Percentiles rank a stretch among this genome's conserved stretches.
Conservation (phyloP, 2,113 vertebrate genomes). For the Gambusia affinis region DNA sequence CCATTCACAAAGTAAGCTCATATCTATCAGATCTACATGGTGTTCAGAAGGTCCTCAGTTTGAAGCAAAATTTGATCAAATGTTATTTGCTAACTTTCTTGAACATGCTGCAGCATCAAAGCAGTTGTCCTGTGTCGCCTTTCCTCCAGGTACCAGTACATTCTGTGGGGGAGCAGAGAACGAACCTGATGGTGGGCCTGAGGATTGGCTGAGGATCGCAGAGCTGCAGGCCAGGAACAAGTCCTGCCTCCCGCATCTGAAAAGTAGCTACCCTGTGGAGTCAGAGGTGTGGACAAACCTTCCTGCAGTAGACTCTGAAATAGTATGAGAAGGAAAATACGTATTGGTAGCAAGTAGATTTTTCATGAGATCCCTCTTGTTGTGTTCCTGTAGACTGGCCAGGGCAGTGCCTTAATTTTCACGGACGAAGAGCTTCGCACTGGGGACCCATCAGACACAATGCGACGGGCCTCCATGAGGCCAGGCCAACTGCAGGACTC, state of each 20-base stretch:
- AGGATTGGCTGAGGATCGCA: constrained; percentile 91
- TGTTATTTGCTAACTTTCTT: too few relatives aligned
- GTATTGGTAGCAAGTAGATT: background rate
- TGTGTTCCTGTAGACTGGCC: constrained; percentile 72
- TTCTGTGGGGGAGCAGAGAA: constrained; percentile 83
- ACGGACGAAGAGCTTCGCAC: constrained; percentile 90
- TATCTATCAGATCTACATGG: too few relatives aligned
- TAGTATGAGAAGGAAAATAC: background rate
- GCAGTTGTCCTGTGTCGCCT: background rate
- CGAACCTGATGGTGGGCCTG: constrained; percentile 85
- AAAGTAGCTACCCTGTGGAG: constrained; percentile 92
- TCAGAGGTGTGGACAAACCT: constrained; percentile 79
- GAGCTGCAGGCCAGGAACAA: constrained; percentile 91
- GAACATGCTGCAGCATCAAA: too few relatives aligned
- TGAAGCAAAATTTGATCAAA: background rate
- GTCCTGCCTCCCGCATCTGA: constrained; percentile 87
- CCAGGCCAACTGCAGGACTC: constrained; percentile 82
- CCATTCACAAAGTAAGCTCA: constrained; percentile 72
- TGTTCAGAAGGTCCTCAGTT: too few relatives aligned
- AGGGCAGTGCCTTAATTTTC: constrained; percentile 67
- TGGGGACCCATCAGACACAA: constrained; percentile 87
- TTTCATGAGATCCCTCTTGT: background rate
- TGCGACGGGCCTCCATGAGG: constrained; percentile 87
- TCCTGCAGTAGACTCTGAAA: too few relatives aligned
- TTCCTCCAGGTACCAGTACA: constrained; percentile 71